phyloP scores from a whole-genome alignment of 1,140 invertebrate genomes.

The Heliothis subflexa region DNA sequence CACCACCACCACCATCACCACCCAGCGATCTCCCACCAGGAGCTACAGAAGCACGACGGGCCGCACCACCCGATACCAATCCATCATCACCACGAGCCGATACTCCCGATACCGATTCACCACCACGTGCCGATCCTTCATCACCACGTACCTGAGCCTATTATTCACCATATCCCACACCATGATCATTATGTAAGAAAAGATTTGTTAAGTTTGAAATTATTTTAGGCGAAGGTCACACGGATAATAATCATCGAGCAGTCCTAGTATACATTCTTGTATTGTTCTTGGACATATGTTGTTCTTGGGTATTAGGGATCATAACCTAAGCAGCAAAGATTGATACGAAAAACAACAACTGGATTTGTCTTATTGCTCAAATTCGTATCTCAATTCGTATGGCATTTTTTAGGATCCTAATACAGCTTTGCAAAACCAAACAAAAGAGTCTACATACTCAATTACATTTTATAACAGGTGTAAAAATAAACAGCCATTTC shows the following conservation, averaged over 20 bases:
- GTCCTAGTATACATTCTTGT: too few relatives aligned
- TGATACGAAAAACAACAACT: too few relatives aligned
- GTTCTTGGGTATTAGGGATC: too few relatives aligned
- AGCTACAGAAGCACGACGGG: constrained; percentile 70
- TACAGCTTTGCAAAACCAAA: too few relatives aligned
- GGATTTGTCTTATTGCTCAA: too few relatives aligned
- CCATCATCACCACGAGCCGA: constrained; percentile 58
- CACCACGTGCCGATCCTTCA: constrained; percentile 47
- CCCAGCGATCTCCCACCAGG: constrained; percentile 77
- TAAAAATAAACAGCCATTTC: constrained; percentile 11
- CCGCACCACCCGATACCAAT: constrained; percentile 62
- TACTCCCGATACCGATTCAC: constrained; percentile 33
- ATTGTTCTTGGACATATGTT: too few relatives aligned
- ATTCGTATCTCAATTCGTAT: too few relatives aligned
- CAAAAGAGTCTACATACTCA: neutral
- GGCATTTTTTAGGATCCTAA: too few relatives aligned
- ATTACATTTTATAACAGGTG: neutral
- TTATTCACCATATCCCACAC: constrained; percentile 63
- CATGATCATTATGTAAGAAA: constrained; percentile 81
- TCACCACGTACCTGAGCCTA: constrained; percentile 18
- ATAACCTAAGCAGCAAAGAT: too few relatives aligned
- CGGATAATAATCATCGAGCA: too few relatives aligned
- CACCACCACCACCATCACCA: constrained; percentile 76
- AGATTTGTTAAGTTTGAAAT: neutral
- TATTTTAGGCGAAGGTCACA: neutral